These are phyloP conservation scores for Amiota communis DNA, from an alignment of 2,888 invertebrate species.

Conservation along the genomic window DNA sequence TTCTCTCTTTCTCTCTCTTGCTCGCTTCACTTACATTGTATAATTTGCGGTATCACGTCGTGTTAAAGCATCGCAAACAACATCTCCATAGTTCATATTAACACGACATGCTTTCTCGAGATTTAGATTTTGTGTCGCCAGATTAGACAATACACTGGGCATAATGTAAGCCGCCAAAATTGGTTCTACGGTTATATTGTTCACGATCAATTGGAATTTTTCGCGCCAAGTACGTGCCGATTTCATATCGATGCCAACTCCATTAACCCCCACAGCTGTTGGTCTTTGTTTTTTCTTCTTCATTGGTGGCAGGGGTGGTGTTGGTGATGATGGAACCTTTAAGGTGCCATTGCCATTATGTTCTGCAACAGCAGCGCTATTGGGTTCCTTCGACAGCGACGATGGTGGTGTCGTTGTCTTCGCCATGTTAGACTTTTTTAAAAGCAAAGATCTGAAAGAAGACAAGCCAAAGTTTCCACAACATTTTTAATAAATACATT, in stretches of 20 bases:
- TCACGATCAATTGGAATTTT: conserved; percentile 74
- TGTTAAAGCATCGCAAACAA: conserved; percentile 85
- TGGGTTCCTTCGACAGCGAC: neutral
- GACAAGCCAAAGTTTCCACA: no score
- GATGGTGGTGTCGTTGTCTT: neutral
- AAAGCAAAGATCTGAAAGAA: no score
- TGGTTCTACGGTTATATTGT: conserved; percentile 80
- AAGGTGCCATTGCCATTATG: neutral
- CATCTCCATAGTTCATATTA: conserved; percentile 82
- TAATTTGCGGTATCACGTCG: conserved; percentile 80
- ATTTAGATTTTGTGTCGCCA: conserved; percentile 89
- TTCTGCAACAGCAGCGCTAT: neutral
- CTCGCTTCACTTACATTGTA: conserved; percentile 70
- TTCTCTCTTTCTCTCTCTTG: no score
- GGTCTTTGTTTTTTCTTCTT: conserved; percentile 9
- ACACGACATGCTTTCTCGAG: conserved; percentile 90
- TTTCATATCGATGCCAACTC: conserved; percentile 18
- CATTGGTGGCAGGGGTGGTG: neutral
- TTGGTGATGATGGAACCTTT: neutral
- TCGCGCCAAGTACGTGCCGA: conserved; percentile 68
- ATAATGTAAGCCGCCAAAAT: conserved; percentile 78
- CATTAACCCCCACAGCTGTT: conserved; percentile 3
- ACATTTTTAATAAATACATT: no score
- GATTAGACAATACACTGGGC: conserved; percentile 79
- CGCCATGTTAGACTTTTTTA: neutral